Conservation (phyloP, 1,140 invertebrate species). For the Cepaea nemoralis region DNA sequence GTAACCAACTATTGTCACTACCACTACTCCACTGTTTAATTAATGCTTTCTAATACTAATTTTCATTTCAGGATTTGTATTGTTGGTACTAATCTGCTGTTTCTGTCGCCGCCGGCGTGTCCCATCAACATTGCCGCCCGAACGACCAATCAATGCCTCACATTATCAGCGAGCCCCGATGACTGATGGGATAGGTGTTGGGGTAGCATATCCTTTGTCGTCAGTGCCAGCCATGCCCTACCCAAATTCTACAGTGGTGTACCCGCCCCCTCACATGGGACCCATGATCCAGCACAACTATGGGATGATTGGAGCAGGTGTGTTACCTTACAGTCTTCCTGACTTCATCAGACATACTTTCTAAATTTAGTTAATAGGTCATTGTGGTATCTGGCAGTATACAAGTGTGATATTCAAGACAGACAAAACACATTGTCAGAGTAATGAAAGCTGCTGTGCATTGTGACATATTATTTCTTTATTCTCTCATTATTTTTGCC, state of each 20-base stretch:
- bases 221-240: conserved; percentile 6
- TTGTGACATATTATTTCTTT: too few species aligned
- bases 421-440: too few species aligned
- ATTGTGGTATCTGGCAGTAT: too few species aligned
- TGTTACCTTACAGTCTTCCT: too few species aligned
- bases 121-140: neutral
- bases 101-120: neutral
- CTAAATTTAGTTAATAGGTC: too few species aligned
- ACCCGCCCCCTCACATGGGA: conserved; percentile 15
- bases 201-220: conserved; percentile 16
- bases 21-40: too few species aligned
- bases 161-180: conserved; percentile 25
- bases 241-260: neutral
- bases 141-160: conserved; percentile 2
- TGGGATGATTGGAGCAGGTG: conserved; percentile 25
- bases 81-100: conserved; percentile 27
- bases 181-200: conserved; percentile 12
- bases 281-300: conserved; percentile 9
- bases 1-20: too few species aligned
- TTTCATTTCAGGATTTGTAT: conserved; percentile 17
- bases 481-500: too few species aligned
- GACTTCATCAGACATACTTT: too few species aligned
- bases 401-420: too few species aligned
- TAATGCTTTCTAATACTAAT: too few species aligned
- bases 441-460: too few species aligned